Conservation (phyloP, 2,113 vertebrate species). For the Antechinus flavipes region DNA sequence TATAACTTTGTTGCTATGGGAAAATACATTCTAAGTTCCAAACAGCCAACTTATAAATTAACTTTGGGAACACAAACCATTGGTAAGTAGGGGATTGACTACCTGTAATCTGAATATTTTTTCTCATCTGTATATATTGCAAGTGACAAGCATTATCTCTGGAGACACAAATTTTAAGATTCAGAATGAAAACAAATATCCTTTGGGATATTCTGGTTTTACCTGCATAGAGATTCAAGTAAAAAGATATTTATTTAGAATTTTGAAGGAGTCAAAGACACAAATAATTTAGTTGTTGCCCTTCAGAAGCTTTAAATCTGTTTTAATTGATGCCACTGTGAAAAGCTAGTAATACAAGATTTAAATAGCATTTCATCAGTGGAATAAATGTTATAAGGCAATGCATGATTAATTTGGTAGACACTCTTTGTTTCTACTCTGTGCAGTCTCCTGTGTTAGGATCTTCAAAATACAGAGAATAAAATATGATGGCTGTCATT, state of each 20-base stretch:
- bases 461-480: background rate
- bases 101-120: background rate
- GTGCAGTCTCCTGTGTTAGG: background rate
- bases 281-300: background rate
- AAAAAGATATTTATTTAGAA: background rate
- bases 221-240: background rate
- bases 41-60: background rate
- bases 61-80: background rate
- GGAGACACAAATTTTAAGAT: slow-evolving; percentile 24
- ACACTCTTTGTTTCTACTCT: background rate
- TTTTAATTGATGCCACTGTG: background rate
- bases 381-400: background rate
- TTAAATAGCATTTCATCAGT: background rate
- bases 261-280: background rate
- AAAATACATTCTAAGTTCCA: background rate
- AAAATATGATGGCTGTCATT: background rate
- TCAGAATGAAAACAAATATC: slow-evolving; percentile 29
- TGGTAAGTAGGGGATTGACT: background rate
- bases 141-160: slow-evolving; percentile 16
- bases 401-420: background rate
- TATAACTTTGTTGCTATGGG: background rate
- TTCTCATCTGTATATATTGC: background rate
- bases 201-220: slow-evolving; percentile 29
- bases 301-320: background rate
- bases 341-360: background rate